Base-by-base conservation (phyloP, 2,888 invertebrate genomes). In the Oeneis ivallda region DNA sequence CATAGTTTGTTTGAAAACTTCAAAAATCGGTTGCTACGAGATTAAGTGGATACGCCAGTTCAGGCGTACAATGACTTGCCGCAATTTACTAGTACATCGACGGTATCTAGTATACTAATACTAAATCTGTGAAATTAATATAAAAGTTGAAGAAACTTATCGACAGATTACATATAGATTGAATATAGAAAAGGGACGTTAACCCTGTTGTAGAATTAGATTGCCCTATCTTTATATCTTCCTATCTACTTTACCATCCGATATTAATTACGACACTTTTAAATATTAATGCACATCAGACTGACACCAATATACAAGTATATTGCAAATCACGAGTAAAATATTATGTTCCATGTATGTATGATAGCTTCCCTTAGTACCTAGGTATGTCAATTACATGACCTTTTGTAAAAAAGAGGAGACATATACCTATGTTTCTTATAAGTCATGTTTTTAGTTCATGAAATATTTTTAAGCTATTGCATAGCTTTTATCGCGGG, bases 201-300 rank as follows among this genome's bases (percentile, higher is more conserved):
- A 41, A 49, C 52, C 43, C 41, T 57, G 41, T 58, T 57, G 50
- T 64, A 64, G 64, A 64, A 43, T 56, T 58, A 58, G 52, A 57
- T 10, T 37, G 37, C 57, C 37, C 13, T 49, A 49, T 39, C 8
- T n/a, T 58, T 43, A n/a, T 43, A 58, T 32, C 49, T 13, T 6
- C 19, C 5, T 26, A 1, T 34, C 37, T 17, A 19, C 17, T 19
- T 39, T 19, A 13, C 41, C 39, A 11, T 19, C 39, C 11, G 56
- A 19, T 41, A 15, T 15, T n/a, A n/a, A 34, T 39, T 54, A 41
- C 39, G 39, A 41, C 45, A 45, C 58, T 58, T 58, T 58, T 34
- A n/a, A 57, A 45, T 9, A 26, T 45, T 47, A 58, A 58, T 58
- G 58, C 58, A 58, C 58, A 45, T 58, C 58, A 58, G 58, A 58